Conservation (phyloP, 2,888 invertebrate species). For the Liopterus haemorrhoidalis region DNA sequence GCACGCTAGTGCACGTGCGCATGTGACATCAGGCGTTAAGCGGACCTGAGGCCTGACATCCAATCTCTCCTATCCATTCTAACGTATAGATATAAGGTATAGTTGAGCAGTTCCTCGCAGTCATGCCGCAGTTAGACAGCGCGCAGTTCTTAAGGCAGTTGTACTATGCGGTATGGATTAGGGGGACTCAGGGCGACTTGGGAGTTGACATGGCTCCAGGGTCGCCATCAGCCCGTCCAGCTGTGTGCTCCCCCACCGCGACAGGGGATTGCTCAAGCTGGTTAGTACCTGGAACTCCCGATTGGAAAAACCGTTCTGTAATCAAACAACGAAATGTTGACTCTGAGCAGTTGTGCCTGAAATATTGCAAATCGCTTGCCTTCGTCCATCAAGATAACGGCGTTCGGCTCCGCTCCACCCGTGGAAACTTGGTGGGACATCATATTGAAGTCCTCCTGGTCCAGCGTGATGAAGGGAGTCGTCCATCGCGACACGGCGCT, state of each 20-base stretch:
- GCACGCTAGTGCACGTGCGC: no score
- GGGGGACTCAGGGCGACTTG: conserved; percentile 39
- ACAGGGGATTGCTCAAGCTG: conserved; percentile 43
- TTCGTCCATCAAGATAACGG: conserved; percentile 74
- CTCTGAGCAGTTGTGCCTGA: neutral
- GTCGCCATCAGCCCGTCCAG: no score
- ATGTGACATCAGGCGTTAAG: no score
- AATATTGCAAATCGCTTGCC: conserved; percentile 2
- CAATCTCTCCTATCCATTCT: no score
- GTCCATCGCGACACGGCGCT: conserved; percentile 68
- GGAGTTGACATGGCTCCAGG: conserved; percentile 38
- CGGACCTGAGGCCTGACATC: no score
- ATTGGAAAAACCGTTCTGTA: conserved; percentile 60
- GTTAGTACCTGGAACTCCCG: conserved; percentile 54
- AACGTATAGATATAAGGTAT: no score
- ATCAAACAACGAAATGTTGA: no score
- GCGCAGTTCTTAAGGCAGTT: no score
- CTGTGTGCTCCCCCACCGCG: no score
- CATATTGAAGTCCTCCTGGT: conserved; percentile 88
- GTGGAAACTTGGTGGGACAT: conserved; percentile 68
- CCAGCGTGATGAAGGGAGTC: conserved; percentile 79
- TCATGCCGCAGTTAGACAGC: no score
- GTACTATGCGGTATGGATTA: no score
- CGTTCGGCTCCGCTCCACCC: conserved; percentile 55
- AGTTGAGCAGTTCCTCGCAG: no score